Conservation (phyloP, 2,113 vertebrate species). For the human (Homo sapiens) region DNA sequence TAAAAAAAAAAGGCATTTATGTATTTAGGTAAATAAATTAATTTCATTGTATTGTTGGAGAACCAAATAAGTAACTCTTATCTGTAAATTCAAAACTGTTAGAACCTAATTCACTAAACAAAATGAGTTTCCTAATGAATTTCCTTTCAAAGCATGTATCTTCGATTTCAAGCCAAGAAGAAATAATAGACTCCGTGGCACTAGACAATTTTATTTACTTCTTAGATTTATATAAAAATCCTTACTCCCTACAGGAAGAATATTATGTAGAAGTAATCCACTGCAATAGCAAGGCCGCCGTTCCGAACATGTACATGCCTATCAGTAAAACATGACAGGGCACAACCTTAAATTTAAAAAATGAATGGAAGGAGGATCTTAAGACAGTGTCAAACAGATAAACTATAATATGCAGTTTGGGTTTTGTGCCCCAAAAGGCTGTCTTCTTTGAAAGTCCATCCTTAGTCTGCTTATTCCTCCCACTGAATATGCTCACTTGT, state of each 20-base stretch:
- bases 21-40: conserved; percentile 42
- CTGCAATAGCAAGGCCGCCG: not conserved
- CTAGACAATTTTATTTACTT: conserved; percentile 44
- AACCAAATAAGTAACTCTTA: conserved; percentile 42
- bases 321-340: not conserved
- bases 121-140: conserved; percentile 48
- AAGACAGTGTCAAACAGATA: conserved; percentile 1
- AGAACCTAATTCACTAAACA: conserved; percentile 49
- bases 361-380: not conserved
- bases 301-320: not conserved
- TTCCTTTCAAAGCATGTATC: conserved; percentile 56
- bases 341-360: conserved; percentile 4
- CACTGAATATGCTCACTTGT: conserved; percentile 48
- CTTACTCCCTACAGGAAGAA: conserved; percentile 5
- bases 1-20: not conserved
- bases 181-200: not conserved
- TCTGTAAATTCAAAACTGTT: conserved; percentile 61
- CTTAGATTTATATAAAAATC: conserved; percentile 23
- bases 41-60: conserved; percentile 31
- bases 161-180: conserved; percentile 46
- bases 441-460: conserved; percentile 46
- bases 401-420: conserved; percentile 38
- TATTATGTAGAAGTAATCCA: not conserved
- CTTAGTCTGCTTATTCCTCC: conserved; percentile 58
- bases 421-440: conserved; percentile 48